phyloP scores from a whole-genome alignment of 35 echinoderm and acorn worm species.

The Ophiothrix spiculata region DNA sequence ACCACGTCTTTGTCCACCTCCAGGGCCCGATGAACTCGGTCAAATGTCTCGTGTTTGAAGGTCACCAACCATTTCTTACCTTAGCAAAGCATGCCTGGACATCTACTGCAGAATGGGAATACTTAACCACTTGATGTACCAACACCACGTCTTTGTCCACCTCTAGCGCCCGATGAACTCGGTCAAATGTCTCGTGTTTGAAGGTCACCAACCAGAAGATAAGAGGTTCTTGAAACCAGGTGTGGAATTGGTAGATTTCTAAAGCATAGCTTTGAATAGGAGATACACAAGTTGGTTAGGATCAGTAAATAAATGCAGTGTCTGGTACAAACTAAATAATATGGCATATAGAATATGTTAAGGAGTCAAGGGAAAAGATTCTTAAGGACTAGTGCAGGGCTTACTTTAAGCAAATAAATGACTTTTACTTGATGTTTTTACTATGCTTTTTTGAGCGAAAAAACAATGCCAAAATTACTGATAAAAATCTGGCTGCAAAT shows the following conservation, averaged over 20 bases:
- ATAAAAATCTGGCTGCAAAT: too few relatives aligned
- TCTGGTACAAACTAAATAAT: too few relatives aligned
- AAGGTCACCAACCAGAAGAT: constrained; percentile 95
- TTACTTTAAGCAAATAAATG: too few relatives aligned
- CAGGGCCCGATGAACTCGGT: constrained; percentile 78
- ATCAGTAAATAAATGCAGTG: too few relatives aligned
- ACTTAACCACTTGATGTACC: constrained; percentile 93
- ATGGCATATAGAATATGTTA: too few relatives aligned
- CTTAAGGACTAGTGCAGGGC: too few relatives aligned
- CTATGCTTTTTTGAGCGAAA: too few relatives aligned
- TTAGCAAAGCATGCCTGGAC: constrained; percentile 93
- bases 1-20: constrained; percentile 90
- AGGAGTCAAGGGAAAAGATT: too few relatives aligned
- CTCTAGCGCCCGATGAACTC: constrained; percentile 84
- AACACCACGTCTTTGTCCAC: constrained; percentile 89
- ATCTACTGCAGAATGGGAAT: constrained; percentile 94
- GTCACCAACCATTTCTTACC: constrained; percentile 90
- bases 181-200: constrained; percentile 69
- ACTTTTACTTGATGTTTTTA: too few relatives aligned
- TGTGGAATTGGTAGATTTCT: constrained; percentile 55
- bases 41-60: constrained; percentile 80
- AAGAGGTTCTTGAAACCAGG: constrained; percentile 89
- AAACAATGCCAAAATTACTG: too few relatives aligned
- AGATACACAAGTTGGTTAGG: not conserved
- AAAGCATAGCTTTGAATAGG: constrained; percentile 67